Evolutionary conservation across 2,797 vertebrate species (phyloP).

Genomic region (Trematocara caparti): DNA sequence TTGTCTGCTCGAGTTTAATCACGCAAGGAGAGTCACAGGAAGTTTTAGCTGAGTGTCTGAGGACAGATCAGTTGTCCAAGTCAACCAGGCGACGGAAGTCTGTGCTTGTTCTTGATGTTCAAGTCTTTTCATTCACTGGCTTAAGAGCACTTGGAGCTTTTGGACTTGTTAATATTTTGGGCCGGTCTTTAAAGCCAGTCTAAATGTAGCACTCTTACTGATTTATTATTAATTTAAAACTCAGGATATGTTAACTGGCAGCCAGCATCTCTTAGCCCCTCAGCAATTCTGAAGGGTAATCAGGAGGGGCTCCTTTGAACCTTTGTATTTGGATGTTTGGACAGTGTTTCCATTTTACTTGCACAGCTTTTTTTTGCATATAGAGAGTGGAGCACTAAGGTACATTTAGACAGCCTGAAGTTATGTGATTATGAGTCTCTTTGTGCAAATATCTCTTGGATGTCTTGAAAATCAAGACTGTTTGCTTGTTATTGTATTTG

Average conservation of each 20-base stretch:
- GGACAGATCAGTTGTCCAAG: neutral
- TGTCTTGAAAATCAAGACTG: neutral
- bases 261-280: neutral
- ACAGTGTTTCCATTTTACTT: neutral
- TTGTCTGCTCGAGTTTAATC: constrained; percentile 22
- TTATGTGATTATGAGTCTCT: constrained; percentile 6
- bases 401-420: constrained; percentile 11
- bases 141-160: neutral
- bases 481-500: neutral
- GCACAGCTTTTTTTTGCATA: neutral
- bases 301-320: neutral
- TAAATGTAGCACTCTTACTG: neutral
- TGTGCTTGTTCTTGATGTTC: neutral
- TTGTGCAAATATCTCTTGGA: neutral
- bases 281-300: neutral
- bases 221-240: constrained; percentile 4
- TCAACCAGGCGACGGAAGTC: neutral
- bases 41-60: neutral
- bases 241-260: neutral
- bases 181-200: neutral
- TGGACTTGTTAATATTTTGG: neutral
- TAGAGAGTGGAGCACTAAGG: neutral
- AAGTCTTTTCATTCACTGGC: neutral
- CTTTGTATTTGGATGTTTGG: neutral
- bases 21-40: neutral